phyloP scores from a whole-genome alignment of 30 jellyfish, hydroid and myxozoan genomes.

The Hydractinia symbiolongicarpus region DNA sequence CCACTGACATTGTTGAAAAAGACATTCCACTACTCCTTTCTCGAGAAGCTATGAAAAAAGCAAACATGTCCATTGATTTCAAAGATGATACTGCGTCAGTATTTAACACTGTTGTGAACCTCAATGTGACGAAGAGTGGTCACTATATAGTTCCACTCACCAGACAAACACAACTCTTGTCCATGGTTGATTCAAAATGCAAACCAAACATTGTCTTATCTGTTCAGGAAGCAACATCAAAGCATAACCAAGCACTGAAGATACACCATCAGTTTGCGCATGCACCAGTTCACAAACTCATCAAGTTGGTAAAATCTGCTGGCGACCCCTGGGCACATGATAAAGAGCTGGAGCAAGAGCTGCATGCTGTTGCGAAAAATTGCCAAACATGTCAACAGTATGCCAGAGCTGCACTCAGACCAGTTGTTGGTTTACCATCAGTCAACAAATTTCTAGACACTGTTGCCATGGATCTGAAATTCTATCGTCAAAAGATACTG shows the following conservation, averaged over 20 bases:
- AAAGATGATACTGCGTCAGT: constrained; percentile 1
- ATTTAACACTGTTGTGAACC: neutral
- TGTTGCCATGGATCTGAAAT: constrained; percentile 15
- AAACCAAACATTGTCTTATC: too few species aligned
- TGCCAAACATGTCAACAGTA: neutral
- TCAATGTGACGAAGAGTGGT: too few species aligned
- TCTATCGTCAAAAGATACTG: too few species aligned
- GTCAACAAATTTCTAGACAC: neutral
- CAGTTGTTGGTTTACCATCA: too few species aligned
- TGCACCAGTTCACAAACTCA: constrained; percentile 12
- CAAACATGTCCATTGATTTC: constrained; percentile 3
- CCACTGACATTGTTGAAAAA: constrained; percentile 8
- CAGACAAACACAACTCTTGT: neutral
- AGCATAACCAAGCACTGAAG: neutral
- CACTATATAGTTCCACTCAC: too few species aligned
- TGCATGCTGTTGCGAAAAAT: neutral
- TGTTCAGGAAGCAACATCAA: too few species aligned
- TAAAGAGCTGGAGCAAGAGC: neutral
- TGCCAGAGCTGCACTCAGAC: too few species aligned
- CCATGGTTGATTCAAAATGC: too few species aligned
- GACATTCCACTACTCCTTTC: constrained; percentile 21
- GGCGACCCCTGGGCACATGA: neutral
- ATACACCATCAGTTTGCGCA: constrained; percentile 31
- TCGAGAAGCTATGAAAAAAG: constrained; percentile 18
- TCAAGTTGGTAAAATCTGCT: constrained; percentile 6